phyloP scores from a whole-genome alignment of 2,888 invertebrate genomes.

The Diplazon laetatorius region DNA sequence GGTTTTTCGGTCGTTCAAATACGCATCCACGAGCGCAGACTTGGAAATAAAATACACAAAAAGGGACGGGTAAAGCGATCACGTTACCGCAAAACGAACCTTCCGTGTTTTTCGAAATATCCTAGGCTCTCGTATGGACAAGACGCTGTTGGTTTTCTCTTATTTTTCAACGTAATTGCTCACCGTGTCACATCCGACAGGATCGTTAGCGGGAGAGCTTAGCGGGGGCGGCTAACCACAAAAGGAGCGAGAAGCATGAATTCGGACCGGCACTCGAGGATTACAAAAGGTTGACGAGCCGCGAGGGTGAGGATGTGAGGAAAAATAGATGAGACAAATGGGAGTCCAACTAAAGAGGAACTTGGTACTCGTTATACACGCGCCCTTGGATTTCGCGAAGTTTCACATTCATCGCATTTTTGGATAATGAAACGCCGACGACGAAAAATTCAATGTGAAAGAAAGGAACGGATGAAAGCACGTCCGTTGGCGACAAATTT shows the following conservation, averaged over 20 bases:
- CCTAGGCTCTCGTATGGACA: not conserved
- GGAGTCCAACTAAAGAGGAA: not conserved
- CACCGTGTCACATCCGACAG: conserved; percentile 30
- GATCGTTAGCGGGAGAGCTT: conserved; percentile 46
- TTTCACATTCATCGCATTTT: conserved; percentile 16
- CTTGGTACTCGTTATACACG: not conserved
- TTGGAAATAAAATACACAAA: conserved; percentile 32
- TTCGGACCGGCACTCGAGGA: conserved; percentile 3
- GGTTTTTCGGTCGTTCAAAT: conserved; percentile 13
- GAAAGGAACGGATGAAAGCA: conserved; percentile 21
- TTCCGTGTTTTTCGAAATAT: conserved; percentile 1
- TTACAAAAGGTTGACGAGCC: conserved; percentile 10
- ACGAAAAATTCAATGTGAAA: conserved; percentile 57
- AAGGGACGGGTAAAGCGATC: conserved; percentile 8
- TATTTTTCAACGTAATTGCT: conserved; percentile 33
- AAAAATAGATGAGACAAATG: not conserved
- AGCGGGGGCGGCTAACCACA: not conserved
- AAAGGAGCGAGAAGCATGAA: conserved; percentile 5
- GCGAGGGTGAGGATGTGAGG: not conserved
- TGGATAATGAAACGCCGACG: conserved; percentile 55
- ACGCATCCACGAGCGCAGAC: not conserved
- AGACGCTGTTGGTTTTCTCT: not conserved
- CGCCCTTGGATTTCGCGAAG: conserved; percentile 5
- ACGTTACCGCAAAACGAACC: conserved; percentile 15
- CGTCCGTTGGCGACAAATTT: conserved; percentile 25